Evolutionary conservation across 2,113 vertebrate genomes (phyloP).

Genomic region (Marmota flaviventris): DNA sequence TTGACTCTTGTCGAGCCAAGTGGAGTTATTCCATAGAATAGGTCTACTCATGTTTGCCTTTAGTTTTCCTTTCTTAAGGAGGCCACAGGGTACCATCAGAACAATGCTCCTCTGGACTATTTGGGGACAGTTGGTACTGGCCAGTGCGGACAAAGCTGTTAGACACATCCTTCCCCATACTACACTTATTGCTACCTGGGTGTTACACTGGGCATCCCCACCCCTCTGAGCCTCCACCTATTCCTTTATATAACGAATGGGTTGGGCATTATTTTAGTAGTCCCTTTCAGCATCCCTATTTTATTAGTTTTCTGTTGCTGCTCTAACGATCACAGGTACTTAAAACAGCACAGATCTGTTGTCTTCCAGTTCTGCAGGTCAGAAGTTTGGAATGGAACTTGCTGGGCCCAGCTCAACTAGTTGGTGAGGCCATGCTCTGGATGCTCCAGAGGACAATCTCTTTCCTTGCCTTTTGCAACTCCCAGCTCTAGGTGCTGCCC

Average conservation of each 20-base stretch:
- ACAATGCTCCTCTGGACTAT: background rate
- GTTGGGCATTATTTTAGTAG: background rate
- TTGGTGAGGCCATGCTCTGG: background rate
- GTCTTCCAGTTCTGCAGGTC: background rate
- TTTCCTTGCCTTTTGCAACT: background rate
- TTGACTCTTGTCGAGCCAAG: background rate
- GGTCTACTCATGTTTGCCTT: background rate
- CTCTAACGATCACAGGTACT: background rate
- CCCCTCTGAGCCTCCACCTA: background rate
- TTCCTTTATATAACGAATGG: background rate
- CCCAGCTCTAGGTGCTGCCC: background rate
- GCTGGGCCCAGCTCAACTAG: accelerated
- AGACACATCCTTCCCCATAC: background rate
- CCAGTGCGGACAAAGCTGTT: background rate
- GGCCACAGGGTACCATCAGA: background rate
- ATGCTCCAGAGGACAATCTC: no score
- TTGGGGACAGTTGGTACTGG: background rate
- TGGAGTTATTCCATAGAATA: background rate
- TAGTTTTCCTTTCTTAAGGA: background rate
- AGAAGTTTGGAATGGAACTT: background rate
- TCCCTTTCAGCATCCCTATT: background rate
- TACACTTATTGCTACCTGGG: no score
- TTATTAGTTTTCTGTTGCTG: background rate
- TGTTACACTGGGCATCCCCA: no score
- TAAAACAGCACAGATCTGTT: background rate